Percentiles rank a stretch among this genome's conserved stretches.
Evolutionary conservation across 2,888 invertebrate genomes (phyloP).

Genomic region (Leucophora obtusa): DNA sequence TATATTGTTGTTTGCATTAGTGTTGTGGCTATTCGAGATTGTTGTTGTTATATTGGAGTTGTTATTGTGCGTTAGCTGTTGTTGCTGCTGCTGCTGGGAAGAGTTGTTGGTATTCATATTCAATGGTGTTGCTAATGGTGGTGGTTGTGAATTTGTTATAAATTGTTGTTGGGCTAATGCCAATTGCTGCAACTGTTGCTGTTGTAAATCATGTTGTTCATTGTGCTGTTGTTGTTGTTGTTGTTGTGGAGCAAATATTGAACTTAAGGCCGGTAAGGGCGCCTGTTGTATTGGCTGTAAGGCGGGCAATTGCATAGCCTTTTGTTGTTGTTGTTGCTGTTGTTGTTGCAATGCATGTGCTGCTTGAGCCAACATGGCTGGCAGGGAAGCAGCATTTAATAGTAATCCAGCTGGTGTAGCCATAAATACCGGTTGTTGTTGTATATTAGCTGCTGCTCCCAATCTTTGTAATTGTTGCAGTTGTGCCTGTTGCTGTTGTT

Average conservation of each 20-base stretch:
- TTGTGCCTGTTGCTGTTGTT: constrained; percentile 73
- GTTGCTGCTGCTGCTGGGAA: constrained; percentile 48
- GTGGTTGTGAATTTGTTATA: constrained; percentile 73
- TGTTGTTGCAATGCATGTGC: constrained; percentile 73
- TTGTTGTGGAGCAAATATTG: constrained; percentile 72
- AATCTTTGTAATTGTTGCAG: constrained; percentile 69
- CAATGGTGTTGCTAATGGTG: constrained; percentile 71
- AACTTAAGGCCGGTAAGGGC: constrained; percentile 73
- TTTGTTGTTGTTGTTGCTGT: constrained; percentile 69
- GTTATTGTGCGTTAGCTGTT: constrained; percentile 65
- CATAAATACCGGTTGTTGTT: constrained; percentile 77
- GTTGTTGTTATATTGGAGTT: constrained; percentile 62
- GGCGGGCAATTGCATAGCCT: constrained; percentile 72
- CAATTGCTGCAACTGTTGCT: constrained; percentile 67
- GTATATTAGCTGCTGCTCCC: constrained; percentile 71
- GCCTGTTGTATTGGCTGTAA: constrained; percentile 74
- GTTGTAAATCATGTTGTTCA: constrained; percentile 67
- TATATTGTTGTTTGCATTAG: constrained; percentile 55
- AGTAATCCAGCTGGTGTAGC: constrained; percentile 76
- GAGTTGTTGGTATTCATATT: constrained; percentile 28
- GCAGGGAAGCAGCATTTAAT: constrained; percentile 76
- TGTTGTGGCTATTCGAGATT: constrained; percentile 37
- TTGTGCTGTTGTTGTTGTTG: constrained; percentile 66
- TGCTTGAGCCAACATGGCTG: constrained; percentile 77
- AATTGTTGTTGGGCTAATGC: constrained; percentile 67